Evolutionary conservation across 2,888 invertebrate genomes (phyloP), one percentile per base, ranked within the genome.

Genomic region (Ctena decussata): DNA sequence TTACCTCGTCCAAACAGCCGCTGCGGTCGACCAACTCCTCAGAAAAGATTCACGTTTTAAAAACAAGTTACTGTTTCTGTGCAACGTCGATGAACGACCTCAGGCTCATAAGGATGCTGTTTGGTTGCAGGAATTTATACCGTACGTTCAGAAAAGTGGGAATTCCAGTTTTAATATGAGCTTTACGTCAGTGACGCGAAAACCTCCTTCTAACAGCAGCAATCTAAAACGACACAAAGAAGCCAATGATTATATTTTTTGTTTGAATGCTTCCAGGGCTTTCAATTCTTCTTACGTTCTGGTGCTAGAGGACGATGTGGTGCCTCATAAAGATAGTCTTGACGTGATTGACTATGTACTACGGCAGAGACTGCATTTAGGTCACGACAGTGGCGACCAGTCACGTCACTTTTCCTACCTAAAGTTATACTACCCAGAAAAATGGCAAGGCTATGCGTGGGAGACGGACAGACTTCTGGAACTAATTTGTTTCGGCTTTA

Each of bases 301-400:
- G 21, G 37, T 95, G 69, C 71, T 95, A n/a, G 95, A 95, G 84
- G 95, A 95, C 73, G 95, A 95, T 73, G 93, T 94, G 6, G 44
- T 94, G 21, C 94, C 94, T 5, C 73, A 85, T 11, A 73, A 83
- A 8, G 90, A 93, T 78, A 77, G 94, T n/a, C 88, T 94, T 24
- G 35, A 46, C 8, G 87, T 92, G 6, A 75, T 95, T 8, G 37
- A 89, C 18, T 84, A 93, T 65, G 79, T 92, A 0, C 44, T 95
- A 2, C 69, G 83, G 24, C 72, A 84, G 49, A 81, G 84, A 74
- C 35, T 83, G 24, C 70, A 70, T 15, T 44, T 76, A 44, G 11
- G 75, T 15, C 46, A 27, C 11, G 0, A n/a, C 0, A 11, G 44
- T 6, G 39, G 69, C 35, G n/a, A 69, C 35, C 35, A 65, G 21